A percentile compares a stretch with the other conserved stretches of the same genome.
Conservation (phyloP, 2,797 vertebrate genomes). For the Pelodytes ibericus region DNA sequence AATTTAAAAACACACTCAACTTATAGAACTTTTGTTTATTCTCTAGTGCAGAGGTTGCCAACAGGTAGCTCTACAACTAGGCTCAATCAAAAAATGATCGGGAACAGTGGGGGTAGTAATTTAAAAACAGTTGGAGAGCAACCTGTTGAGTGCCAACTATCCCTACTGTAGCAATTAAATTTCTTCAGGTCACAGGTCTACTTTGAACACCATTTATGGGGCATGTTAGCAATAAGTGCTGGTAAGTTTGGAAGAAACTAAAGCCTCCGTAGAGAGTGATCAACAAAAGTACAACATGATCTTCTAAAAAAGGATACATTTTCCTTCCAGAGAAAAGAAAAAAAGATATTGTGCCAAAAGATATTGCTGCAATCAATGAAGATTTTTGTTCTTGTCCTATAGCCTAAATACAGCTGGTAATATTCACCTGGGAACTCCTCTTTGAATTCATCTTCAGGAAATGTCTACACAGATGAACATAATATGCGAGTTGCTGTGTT, state of each 20-base stretch:
- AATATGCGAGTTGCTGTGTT: slow-evolving; percentile 58
- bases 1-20: no score
- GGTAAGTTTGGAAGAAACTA: slow-evolving; percentile 1
- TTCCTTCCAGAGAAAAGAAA: slow-evolving; percentile 57
- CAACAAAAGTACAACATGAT: neutral
- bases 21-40: no score
- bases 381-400: slow-evolving; percentile 53
- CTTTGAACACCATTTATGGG: no score
- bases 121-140: no score
- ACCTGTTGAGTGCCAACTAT: no score
- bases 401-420: slow-evolving; percentile 68
- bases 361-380: slow-evolving; percentile 32
- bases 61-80: no score
- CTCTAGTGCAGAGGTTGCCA: no score
- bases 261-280: neutral
- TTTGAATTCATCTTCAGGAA: slow-evolving; percentile 64
- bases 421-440: slow-evolving; percentile 61
- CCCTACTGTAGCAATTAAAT: no score
- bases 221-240: neutral
- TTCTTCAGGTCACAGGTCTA: no score
- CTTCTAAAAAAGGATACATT: slow-evolving; percentile 10
- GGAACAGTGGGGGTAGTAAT: no score
- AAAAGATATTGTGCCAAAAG: slow-evolving; percentile 59
- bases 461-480: slow-evolving; percentile 60
- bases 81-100: no score